Percentiles rank a stretch among this genome's conserved stretches.
phyloP scores from a whole-genome alignment of 1,140 invertebrate species.

The Solenopsis fugax region DNA sequence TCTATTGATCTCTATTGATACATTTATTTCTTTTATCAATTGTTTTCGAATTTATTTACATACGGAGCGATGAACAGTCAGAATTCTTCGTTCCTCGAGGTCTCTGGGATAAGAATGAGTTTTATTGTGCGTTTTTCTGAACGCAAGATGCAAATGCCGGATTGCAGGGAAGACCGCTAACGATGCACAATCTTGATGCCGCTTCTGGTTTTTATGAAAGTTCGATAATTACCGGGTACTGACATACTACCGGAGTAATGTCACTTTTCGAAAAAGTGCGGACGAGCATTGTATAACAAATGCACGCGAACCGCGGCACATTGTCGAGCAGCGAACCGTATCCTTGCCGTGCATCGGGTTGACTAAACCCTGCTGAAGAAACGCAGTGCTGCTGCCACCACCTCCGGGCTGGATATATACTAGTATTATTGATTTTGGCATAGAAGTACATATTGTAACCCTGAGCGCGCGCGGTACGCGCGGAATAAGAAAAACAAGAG shows the following conservation, averaged over 20 bases:
- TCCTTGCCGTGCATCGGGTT: slow-evolving; percentile 64
- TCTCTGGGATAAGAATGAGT: not conserved
- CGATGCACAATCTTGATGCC: not conserved
- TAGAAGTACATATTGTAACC: slow-evolving; percentile 67
- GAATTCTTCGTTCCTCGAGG: not conserved
- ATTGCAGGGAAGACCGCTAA: not conserved
- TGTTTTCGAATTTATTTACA: not conserved
- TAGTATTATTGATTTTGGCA: slow-evolving; percentile 78
- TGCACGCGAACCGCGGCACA: not conserved
- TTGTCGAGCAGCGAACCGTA: not conserved
- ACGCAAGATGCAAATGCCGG: not conserved
- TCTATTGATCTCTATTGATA: not conserved
- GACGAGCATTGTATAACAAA: not conserved
- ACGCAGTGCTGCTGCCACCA: slow-evolving; percentile 69
- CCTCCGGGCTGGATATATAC: slow-evolving; percentile 46
- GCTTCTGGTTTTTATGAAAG: not conserved
- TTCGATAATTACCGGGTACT: not conserved
- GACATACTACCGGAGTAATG: not conserved
- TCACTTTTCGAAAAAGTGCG: not conserved
- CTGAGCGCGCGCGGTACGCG: slow-evolving; percentile 52
- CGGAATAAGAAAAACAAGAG: not conserved
- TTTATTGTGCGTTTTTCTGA: not conserved
- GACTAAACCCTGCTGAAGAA: slow-evolving; percentile 69
- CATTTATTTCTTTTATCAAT: not conserved
- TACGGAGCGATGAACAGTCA: not conserved